Evolutionary conservation across 2,888 invertebrate species (phyloP).

Genomic region (Danaus chrysippus): DNA sequence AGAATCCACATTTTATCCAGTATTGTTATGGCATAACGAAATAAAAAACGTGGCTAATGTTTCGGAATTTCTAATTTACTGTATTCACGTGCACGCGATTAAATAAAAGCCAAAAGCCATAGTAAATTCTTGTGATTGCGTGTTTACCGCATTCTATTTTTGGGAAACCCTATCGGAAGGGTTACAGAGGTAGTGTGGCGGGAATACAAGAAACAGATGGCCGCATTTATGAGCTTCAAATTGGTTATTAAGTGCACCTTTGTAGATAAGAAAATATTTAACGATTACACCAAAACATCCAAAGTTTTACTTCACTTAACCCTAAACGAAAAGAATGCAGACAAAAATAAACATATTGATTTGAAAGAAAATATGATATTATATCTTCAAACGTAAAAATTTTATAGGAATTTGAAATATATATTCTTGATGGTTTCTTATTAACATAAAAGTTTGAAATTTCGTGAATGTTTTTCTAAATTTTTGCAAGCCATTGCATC

Average conservation of each 20-base stretch:
- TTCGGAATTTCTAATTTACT: conserved; percentile 7
- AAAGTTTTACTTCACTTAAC: conserved; percentile 19
- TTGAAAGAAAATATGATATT: no score
- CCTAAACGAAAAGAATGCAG: background rate
- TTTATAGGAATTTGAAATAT: no score
- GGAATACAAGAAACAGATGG: conserved; percentile 49
- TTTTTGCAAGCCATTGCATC: conserved; percentile 42
- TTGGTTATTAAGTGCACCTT: conserved; percentile 40
- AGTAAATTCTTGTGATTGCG: conserved; percentile 25
- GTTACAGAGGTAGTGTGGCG: conserved; percentile 15
- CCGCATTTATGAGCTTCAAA: conserved; percentile 54
- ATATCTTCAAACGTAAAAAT: no score
- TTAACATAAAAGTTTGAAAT: no score
- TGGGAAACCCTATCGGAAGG: conserved; percentile 30
- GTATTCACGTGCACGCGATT: conserved; percentile 20
- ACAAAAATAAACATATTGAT: no score
- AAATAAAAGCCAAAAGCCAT: conserved; percentile 31
- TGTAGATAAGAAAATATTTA: conserved; percentile 29
- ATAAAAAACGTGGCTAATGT: background rate
- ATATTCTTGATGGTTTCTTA: no score
- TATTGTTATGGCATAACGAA: background rate
- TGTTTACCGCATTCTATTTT: conserved; percentile 34
- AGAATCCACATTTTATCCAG: background rate
- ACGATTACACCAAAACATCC: conserved; percentile 14
- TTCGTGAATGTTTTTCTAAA: conserved; percentile 37